Percentiles rank a stretch among this genome's conserved stretches.
These are phyloP conservation scores for Pterocles burchelli DNA, from an alignment of 2,113 vertebrate genomes.

Conservation along the genomic window DNA sequence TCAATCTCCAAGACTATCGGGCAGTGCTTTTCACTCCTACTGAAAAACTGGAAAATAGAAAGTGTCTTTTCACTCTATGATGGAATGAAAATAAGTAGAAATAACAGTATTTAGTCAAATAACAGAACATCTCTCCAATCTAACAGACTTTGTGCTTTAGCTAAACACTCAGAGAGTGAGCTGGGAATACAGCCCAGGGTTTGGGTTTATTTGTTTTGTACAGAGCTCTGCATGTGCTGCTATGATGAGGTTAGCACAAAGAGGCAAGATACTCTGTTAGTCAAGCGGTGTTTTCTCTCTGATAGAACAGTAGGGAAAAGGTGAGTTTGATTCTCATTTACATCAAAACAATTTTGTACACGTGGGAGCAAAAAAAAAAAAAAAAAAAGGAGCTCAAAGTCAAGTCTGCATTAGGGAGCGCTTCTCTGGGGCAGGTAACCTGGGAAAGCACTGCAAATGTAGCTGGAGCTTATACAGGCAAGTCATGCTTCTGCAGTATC, in stretches of 20 bases:
- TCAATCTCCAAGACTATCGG: neutral
- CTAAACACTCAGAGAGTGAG: neutral
- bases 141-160: slow-evolving; percentile 3
- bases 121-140: neutral
- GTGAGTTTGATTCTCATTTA: slow-evolving; percentile 6
- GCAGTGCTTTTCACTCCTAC: slow-evolving; percentile 15
- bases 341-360: neutral
- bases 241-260: slow-evolving; percentile 21
- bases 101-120: slow-evolving; percentile 29
- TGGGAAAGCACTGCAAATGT: neutral
- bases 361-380: neutral
- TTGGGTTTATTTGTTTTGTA: slow-evolving; percentile 5
- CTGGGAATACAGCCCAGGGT: slow-evolving; percentile 9
- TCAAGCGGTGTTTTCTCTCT: neutral
- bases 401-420: neutral
- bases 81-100: slow-evolving; percentile 40
- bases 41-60: slow-evolving; percentile 17
- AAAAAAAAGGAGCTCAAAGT: neutral
- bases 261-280: neutral
- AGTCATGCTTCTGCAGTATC: neutral
- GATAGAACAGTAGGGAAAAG: neutral
- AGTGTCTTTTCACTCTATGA: neutral
- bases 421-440: neutral
- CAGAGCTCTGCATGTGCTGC: neutral
- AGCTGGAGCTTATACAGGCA: neutral